A percentile compares a stretch with the other conserved stretches of the same genome.
Evolutionary conservation across 2,888 invertebrate species (phyloP).

Genomic region (Habroteleia sp.): DNA sequence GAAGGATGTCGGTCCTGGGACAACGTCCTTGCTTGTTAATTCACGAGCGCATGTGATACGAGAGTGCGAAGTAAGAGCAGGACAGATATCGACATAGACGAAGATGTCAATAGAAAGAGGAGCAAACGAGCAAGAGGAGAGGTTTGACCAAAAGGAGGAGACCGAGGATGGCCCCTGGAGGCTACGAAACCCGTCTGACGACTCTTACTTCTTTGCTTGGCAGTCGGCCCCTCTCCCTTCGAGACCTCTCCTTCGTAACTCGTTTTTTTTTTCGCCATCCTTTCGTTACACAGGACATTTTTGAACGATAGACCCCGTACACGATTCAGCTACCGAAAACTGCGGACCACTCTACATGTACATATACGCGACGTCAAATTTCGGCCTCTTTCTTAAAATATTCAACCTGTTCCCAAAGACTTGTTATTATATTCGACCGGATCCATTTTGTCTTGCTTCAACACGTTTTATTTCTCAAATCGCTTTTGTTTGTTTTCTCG

Average conservation of each 20-base stretch:
- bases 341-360: slow-evolving; percentile 5
- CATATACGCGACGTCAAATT: slow-evolving; percentile 29
- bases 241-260: slow-evolving; percentile 13
- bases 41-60: slow-evolving; percentile 55
- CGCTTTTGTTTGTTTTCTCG: slow-evolving; percentile 1
- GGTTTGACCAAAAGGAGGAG: slow-evolving; percentile 63
- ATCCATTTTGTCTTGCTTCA: slow-evolving; percentile 1
- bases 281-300: slow-evolving; percentile 61
- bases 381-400: slow-evolving; percentile 36
- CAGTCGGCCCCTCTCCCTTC: slow-evolving; percentile 18
- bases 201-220: slow-evolving; percentile 63
- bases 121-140: slow-evolving; percentile 53
- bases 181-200: slow-evolving; percentile 63
- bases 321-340: slow-evolving; percentile 58
- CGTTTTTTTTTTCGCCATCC: slow-evolving; percentile 25
- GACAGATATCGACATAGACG: slow-evolving; percentile 17
- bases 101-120: slow-evolving; percentile 30
- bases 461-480: slow-evolving; percentile 1
- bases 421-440: slow-evolving; percentile 34
- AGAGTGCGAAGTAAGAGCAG: slow-evolving; percentile 47
- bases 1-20: slow-evolving; percentile 54
- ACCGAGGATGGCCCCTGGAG: slow-evolving; percentile 61
- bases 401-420: slow-evolving; percentile 28
- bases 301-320: slow-evolving; percentile 48
- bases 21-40: slow-evolving; percentile 65